phyloP scores from a whole-genome alignment of 2,797 vertebrate genomes.

The Microhierax caerulescens region DNA sequence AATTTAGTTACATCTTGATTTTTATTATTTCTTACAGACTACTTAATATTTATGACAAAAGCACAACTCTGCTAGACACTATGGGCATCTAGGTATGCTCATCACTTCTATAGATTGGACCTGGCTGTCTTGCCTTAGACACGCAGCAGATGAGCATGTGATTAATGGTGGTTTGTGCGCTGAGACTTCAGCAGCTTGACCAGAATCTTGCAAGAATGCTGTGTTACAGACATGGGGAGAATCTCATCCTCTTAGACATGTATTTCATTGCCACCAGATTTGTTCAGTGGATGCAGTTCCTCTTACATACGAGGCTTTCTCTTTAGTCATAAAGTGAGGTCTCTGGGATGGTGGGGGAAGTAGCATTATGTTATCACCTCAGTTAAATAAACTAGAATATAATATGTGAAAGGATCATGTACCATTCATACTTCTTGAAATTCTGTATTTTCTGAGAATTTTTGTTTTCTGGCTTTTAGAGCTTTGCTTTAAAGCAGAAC shows the following conservation, averaged over 20 bases:
- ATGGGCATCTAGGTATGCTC: neutral
- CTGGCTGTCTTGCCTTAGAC: neutral
- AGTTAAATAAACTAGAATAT: neutral
- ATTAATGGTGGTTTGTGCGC: neutral
- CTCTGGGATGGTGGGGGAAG: neutral
- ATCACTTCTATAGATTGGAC: neutral
- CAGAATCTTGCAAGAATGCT: neutral
- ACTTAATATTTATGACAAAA: neutral
- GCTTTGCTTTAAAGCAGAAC: neutral
- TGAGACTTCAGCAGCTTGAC: neutral
- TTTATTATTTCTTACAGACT: neutral
- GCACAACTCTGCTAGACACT: neutral
- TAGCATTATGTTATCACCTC: neutral
- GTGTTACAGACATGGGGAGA: neutral
- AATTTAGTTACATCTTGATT: neutral
- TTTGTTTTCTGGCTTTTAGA: neutral
- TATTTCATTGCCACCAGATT: neutral
- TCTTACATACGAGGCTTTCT: fast-evolving
- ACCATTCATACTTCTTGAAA: neutral
- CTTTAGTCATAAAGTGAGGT: neutral
- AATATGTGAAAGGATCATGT: neutral
- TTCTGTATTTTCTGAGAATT: neutral
- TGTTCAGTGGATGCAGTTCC: neutral
- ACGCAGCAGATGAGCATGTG: neutral
- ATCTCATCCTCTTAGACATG: neutral